Evolutionary conservation across 2,888 invertebrate genomes (phyloP).

Genomic region (Osedax frankpressi): DNA sequence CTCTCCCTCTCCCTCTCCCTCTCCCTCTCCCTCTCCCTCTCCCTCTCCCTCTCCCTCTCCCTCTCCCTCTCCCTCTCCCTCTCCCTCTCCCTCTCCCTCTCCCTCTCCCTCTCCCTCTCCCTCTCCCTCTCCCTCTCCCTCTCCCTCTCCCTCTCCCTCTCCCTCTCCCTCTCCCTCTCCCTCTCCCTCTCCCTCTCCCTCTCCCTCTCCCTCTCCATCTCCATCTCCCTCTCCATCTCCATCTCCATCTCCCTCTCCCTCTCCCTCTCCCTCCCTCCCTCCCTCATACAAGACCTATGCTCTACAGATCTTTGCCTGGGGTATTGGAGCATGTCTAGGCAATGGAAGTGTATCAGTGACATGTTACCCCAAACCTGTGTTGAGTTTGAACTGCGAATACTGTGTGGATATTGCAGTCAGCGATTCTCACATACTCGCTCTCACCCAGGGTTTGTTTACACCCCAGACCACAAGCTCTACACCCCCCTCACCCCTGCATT

Average conservation of each 20-base stretch:
- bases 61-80: background rate
- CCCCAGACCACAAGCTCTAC: background rate
- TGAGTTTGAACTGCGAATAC: conserved; percentile 50
- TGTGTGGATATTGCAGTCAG: conserved; percentile 55
- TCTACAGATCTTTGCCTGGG: conserved; percentile 54
- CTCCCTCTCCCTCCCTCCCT: background rate
- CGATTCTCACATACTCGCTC: conserved; percentile 55
- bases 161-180: background rate
- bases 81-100: background rate
- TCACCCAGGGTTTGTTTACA: conserved; percentile 49
- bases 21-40: background rate
- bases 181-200: background rate
- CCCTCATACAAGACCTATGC: background rate
- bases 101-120: background rate
- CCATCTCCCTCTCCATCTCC: background rate
- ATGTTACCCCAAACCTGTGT: conserved; percentile 51
- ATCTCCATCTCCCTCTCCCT: background rate
- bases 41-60: background rate
- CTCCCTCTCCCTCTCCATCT: background rate
- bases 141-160: background rate
- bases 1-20: background rate
- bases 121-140: background rate
- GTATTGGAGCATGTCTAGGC: conserved; percentile 54
- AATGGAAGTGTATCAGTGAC: conserved; percentile 53
- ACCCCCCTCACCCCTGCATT: background rate